phyloP scores from a whole-genome alignment of 2,113 vertebrate species.

The Sphyrna mokarran region DNA sequence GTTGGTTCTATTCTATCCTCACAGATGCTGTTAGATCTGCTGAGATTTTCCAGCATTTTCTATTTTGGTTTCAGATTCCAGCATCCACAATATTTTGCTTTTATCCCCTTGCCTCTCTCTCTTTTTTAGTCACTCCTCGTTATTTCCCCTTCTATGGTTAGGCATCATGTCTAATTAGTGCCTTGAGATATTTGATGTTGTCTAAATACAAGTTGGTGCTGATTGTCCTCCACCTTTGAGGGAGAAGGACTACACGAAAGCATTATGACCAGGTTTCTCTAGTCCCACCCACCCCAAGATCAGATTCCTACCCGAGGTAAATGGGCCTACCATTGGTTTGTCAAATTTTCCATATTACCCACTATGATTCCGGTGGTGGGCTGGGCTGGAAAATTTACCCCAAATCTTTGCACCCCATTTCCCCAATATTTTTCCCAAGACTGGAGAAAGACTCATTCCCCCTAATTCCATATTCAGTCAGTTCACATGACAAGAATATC shows the following conservation, averaged over 20 bases:
- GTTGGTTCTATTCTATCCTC: too few relatives aligned
- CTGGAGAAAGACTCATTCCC: neutral
- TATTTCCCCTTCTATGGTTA: neutral
- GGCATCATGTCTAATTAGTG: too few relatives aligned
- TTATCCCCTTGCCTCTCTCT: neutral
- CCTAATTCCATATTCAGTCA: neutral
- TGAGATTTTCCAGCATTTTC: too few relatives aligned
- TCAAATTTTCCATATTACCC: too few relatives aligned
- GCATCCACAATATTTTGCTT: too few relatives aligned
- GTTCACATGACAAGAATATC: neutral
- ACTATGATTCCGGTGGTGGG: too few relatives aligned
- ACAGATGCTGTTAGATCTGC: too few relatives aligned
- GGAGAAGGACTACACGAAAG: neutral
- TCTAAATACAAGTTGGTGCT: neutral
- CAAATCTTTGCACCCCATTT: neutral
- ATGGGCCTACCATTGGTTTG: too few relatives aligned
- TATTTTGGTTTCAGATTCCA: too few relatives aligned
- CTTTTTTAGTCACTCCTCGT: neutral
- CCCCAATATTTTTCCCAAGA: neutral
- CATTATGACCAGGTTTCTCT: neutral
- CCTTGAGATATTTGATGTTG: neutral
- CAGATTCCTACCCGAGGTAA: too few relatives aligned
- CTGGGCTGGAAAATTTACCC: neutral
- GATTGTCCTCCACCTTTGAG: neutral
- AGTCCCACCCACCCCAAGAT: neutral